Percentiles rank a stretch among this genome's conserved stretches.
phyloP scores from a whole-genome alignment of 2,797 vertebrate species.

The Podargus strigoides region DNA sequence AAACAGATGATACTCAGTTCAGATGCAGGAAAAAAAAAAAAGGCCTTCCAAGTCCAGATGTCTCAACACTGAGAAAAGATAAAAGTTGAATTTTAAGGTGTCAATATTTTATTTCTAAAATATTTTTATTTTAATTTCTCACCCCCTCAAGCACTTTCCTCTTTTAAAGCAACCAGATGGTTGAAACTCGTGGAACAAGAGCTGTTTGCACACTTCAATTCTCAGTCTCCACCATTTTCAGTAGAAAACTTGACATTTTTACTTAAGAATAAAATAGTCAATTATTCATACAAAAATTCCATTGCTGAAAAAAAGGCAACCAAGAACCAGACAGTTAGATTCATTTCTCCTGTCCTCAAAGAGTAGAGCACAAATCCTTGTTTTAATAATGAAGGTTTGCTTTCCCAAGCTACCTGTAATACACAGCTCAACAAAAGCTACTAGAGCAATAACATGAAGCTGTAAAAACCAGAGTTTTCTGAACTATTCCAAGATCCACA shows the following conservation, averaged over 20 bases:
- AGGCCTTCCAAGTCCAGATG: not conserved
- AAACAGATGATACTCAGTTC: not conserved
- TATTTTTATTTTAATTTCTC: not conserved
- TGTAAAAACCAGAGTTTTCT: not conserved
- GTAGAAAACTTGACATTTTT: not conserved
- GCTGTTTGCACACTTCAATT: not conserved
- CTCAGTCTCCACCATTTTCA: not conserved
- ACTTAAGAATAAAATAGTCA: not conserved
- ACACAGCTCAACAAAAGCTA: not conserved
- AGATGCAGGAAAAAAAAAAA: not conserved
- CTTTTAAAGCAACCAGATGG: conserved; percentile 30
- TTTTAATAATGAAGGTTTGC: not conserved
- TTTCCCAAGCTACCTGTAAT: not conserved
- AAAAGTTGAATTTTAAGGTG: not conserved
- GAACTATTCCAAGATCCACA: not conserved
- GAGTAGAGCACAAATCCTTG: not conserved
- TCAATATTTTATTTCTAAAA: conserved; percentile 15
- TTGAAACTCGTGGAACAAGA: not conserved
- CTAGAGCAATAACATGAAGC: not conserved
- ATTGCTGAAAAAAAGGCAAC: not conserved
- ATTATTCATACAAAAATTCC: not conserved
- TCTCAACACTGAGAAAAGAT: not conserved
- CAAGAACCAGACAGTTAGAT: not conserved
- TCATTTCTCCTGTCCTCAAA: not conserved
- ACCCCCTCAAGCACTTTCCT: not conserved